Percentiles rank a stretch among this genome's conserved stretches.
phyloP scores from a whole-genome alignment of 2,888 invertebrate genomes.

The Clanis bilineata region DNA sequence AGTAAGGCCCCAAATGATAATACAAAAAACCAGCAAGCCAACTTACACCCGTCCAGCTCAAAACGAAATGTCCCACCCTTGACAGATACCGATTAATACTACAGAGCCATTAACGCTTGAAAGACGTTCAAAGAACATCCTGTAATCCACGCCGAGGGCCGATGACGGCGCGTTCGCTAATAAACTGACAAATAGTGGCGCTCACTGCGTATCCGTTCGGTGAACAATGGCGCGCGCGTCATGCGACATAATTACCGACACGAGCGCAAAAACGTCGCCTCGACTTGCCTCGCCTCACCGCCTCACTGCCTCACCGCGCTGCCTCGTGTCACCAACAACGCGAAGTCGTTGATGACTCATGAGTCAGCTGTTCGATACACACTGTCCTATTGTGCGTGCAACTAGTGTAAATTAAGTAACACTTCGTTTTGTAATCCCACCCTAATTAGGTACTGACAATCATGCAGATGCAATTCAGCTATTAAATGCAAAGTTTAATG shows the following conservation, averaged over 20 bases:
- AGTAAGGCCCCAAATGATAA: no score
- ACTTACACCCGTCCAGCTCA: neutral
- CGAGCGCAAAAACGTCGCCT: constrained; percentile 28
- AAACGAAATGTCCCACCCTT: neutral
- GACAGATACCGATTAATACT: neutral
- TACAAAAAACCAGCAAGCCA: neutral
- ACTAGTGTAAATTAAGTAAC: neutral
- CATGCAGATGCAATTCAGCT: no score
- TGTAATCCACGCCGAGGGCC: neutral
- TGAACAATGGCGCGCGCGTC: constrained; percentile 34
- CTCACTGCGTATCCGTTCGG: constrained; percentile 24
- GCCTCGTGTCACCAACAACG: constrained; percentile 17
- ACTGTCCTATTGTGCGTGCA: neutral
- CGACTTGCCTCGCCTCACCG: constrained; percentile 10
- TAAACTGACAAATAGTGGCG: constrained; percentile 12
- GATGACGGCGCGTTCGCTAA: constrained; percentile 1
- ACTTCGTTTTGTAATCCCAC: neutral
- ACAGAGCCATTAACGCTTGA: neutral
- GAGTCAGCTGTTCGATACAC: constrained; percentile 34
- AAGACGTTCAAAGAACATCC: constrained; percentile 10
- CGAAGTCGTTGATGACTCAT: constrained; percentile 30
- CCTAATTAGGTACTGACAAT: neutral
- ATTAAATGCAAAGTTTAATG: no score
- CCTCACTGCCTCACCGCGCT: constrained; percentile 9
- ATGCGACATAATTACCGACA: constrained; percentile 34